Evolutionary conservation across 1,140 invertebrate genomes (phyloP).

Genomic region (Zaprionus taronus): DNA sequence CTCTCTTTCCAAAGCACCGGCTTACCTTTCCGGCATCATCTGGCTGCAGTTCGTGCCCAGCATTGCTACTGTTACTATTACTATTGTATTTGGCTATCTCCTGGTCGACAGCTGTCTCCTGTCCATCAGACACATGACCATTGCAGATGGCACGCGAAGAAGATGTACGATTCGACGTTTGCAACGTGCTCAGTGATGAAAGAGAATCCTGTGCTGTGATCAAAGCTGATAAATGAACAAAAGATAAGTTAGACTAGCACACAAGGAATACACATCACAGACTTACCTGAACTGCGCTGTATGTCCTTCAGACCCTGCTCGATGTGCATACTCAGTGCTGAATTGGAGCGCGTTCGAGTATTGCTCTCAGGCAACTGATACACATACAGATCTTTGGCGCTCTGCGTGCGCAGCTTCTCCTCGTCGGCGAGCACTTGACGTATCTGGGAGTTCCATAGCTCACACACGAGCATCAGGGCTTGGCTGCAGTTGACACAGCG

Average conservation of each 20-base stretch:
- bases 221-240: conserved; percentile 36
- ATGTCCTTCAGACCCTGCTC: conserved; percentile 83
- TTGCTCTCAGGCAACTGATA: conserved; percentile 83
- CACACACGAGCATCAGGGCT: conserved; percentile 88
- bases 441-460: conserved; percentile 89
- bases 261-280: not conserved
- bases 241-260: too few relatives aligned
- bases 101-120: conserved; percentile 45
- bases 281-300: conserved; percentile 76
- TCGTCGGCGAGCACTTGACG: conserved; percentile 85
- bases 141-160: conserved; percentile 63
- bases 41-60: conserved; percentile 70
- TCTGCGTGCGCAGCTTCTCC: conserved; percentile 78
- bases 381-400: conserved; percentile 78
- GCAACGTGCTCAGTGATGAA: conserved; percentile 65
- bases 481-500: conserved; percentile 87
- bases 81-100: conserved; percentile 46
- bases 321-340: conserved; percentile 75
- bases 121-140: conserved; percentile 49
- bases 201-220: conserved; percentile 71
- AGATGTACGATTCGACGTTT: conserved; percentile 57
- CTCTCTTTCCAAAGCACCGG: conserved; percentile 86
- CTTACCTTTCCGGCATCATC: conserved; percentile 87
- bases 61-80: conserved; percentile 46
- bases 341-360: conserved; percentile 67